Evolutionary conservation across 2,113 vertebrate species (phyloP), one percentile per base, ranked within the genome.

Genomic region (Fregata magnificens): DNA sequence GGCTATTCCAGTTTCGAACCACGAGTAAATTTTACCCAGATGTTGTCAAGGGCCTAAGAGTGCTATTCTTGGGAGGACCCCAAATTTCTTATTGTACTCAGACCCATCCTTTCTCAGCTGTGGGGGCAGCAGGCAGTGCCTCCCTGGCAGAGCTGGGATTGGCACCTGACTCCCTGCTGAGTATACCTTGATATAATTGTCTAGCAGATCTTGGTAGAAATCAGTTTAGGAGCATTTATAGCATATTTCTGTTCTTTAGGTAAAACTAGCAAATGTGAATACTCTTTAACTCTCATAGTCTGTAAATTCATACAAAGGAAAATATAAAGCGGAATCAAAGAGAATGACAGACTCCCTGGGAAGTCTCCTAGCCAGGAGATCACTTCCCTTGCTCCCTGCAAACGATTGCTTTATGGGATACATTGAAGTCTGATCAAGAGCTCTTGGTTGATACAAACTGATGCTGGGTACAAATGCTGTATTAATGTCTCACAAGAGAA

Each of bases 351-450:
- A 78, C 93, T 95, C 97, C 97, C 97, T 93, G 86, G 96, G 88
- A 97, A 97, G 90, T 93, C 74, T 96, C 85, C 95, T 83, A 96
- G 93, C 82, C 79, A 80, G 82, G 71, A 96, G 96, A 96, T 94
- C 96, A 90, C 67, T 95, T 96, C 95, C 88, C 92, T 83, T 90
- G 92, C 79, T 96, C 90, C 88, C 82, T 93, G 78, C 50, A 73
- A 95, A 92, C 5, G 29, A 94, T 59, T 92, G 86, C 90, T 96
- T 92, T 88, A 59, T 71, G 95, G 96, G 76, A n/a, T 63, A 65
- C 63, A 70, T 95, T 97, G 88, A 97, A 96, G 95, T 93, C 88
- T 97, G 97, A 97, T 97, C 96, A 97, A 97, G 97, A 92, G 93
- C 88, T 90, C 93, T 94, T 94, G 88, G 63, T 82, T 95, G 88